Evolutionary conservation across 2,888 invertebrate species (phyloP).

Genomic region (Apotomis capreana): DNA sequence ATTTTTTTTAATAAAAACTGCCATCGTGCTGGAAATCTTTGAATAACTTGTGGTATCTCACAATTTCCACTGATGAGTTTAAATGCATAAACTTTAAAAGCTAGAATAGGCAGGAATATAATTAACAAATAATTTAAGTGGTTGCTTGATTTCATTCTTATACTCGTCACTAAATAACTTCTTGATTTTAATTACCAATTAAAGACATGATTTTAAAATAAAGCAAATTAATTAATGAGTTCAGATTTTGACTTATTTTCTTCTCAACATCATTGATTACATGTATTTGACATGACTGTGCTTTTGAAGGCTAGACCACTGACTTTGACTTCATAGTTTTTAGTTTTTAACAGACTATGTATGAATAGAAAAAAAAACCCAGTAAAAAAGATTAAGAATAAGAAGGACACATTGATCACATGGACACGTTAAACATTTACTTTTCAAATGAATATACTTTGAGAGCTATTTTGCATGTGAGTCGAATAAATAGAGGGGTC

Average conservation of each 20-base stretch:
- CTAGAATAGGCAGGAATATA: not conserved
- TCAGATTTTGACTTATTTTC: not conserved
- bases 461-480: no score
- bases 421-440: no score
- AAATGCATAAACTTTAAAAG: slow-evolving; percentile 8
- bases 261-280: not conserved
- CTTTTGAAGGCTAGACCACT: not conserved
- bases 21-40: not conserved
- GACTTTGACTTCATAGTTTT: no score
- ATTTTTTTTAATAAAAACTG: not conserved
- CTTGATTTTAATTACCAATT: not conserved
- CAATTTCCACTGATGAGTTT: not conserved
- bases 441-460: no score
- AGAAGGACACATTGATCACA: no score
- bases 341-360: no score
- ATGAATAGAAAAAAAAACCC: no score
- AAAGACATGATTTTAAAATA: slow-evolving; percentile 5
- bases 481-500: no score
- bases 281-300: not conserved
- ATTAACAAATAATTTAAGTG: slow-evolving; percentile 12
- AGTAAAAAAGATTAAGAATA: no score
- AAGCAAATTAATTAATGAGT: not conserved
- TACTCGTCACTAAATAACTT: not conserved
- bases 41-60: not conserved
- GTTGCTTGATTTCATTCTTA: slow-evolving; percentile 10